Evolutionary conservation across 92 coral and sea anemone genomes (phyloP).

Genomic region (Palythoa heliodiscus): DNA sequence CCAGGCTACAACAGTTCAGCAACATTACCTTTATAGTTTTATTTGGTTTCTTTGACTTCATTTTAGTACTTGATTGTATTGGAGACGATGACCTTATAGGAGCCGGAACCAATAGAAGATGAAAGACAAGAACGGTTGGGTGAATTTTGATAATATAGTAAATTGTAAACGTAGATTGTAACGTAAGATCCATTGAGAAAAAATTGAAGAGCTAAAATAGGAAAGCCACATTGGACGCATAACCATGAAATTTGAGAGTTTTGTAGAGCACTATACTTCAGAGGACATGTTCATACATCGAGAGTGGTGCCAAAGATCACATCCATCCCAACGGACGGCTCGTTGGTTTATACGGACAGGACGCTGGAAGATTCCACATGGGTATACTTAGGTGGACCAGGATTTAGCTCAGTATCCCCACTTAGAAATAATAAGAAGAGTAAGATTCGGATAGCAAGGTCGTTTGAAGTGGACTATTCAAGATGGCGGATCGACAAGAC

Average conservation of each 20-base stretch:
- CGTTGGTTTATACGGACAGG: slow-evolving; percentile 5
- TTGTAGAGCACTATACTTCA: background rate
- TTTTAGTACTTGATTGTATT: background rate
- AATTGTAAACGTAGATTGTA: slow-evolving; percentile 9
- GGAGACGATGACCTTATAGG: slow-evolving; percentile 19
- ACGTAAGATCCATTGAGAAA: background rate
- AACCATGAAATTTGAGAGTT: background rate
- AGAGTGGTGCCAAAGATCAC: background rate
- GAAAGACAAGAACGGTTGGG: background rate
- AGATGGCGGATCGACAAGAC: background rate
- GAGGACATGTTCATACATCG: background rate
- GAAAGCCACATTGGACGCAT: slow-evolving; percentile 9
- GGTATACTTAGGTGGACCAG: background rate
- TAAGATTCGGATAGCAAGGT: background rate
- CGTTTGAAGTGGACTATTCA: background rate
- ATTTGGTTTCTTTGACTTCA: background rate
- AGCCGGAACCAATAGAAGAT: slow-evolving; percentile 7
- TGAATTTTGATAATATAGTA: slow-evolving; percentile 3
- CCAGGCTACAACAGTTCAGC: background rate
- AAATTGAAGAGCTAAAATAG: slow-evolving; percentile 18
- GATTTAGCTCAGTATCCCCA: slow-evolving; percentile 8
- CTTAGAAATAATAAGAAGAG: background rate
- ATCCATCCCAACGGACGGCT: background rate
- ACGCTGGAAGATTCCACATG: slow-evolving; percentile 2
- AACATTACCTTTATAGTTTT: background rate